Base-by-base conservation (phyloP, 2,888 invertebrate genomes). In the Pseudolycoriella hygida region DNA sequence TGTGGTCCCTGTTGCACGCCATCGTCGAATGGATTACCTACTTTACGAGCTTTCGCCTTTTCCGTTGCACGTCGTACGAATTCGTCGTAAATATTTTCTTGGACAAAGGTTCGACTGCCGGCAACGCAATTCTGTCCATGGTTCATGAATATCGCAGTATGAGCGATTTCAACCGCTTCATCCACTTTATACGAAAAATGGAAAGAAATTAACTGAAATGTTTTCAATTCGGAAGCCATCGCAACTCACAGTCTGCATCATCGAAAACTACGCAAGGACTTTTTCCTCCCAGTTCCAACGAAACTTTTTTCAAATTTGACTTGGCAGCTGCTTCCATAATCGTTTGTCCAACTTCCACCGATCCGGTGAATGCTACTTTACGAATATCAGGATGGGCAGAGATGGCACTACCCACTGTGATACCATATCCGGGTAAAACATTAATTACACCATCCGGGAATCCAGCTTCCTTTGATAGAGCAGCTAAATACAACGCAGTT, bases 21-120 rank as follows among this genome's bases (percentile, higher is more conserved):
- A 19, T 71, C 62, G 34, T 72, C 69, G 57, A 81, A 89, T 1
- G 90, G 89, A 68, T 88, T 77, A 2, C 90, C 92, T 50, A 92
- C 82, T 53, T 73, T 77, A 50, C 78, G 73, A 2, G 71, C 67
- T 51, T 73, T 68, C 1, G 88, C 88, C 53, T 77, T 68, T 52
- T 73, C 75, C 1, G 73, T 73, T 1, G 86, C 76, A 53, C 78
- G 77, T 40, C 74, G 72, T 0, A 93, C 79, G 59, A 93, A 92
- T 54, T 80, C 73, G 55, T 90, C 84, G 57, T 92, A 92, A 55
- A 93, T 82, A 41, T 76, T 76, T 39, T 83, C 77, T 51, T 92
- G 87, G 1, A 93, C 92, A 57, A 80, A 92, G 1, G 89, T 90
- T 49, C 92, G 73, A 6, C 88, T 86, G 10, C 84, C 92, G 31